Conservation (phyloP, 2,888 invertebrate genomes). For the Vanessa cardui region DNA sequence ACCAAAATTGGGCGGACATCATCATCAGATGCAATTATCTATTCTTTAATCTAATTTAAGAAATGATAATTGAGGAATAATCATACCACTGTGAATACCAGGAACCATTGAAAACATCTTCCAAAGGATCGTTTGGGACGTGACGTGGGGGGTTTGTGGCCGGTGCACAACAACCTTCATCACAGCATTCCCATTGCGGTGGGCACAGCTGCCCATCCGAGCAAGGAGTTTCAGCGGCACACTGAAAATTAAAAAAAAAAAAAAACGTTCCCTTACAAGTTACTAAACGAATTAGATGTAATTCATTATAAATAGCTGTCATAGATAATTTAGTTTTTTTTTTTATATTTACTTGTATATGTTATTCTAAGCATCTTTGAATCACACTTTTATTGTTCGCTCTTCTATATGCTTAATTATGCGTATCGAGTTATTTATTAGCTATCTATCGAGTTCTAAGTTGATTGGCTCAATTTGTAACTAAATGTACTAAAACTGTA, state of each 20-base stretch:
- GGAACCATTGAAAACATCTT: conserved; percentile 53
- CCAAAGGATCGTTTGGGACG: conserved; percentile 51
- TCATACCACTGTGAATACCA: conserved; percentile 72
- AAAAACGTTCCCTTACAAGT: not conserved
- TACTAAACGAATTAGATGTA: too few relatives aligned
- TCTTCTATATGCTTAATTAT: too few relatives aligned
- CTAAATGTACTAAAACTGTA: too few relatives aligned
- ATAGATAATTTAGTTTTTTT: too few relatives aligned
- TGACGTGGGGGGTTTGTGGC: conserved; percentile 74
- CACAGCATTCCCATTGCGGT: conserved; percentile 90
- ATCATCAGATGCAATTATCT: not conserved
- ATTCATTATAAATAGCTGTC: too few relatives aligned
- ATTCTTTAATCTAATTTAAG: not conserved
- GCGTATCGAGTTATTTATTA: too few relatives aligned
- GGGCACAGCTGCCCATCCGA: conserved; percentile 87
- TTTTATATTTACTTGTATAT: too few relatives aligned
- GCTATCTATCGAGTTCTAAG: too few relatives aligned
- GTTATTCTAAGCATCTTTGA: too few relatives aligned
- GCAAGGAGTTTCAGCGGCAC: conserved; percentile 75
- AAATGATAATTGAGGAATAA: not conserved
- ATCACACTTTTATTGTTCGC: too few relatives aligned
- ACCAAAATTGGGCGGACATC: not conserved
- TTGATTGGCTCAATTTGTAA: too few relatives aligned
- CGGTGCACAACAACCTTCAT: conserved; percentile 84
- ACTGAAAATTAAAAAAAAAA: conserved; percentile 32